A percentile compares a stretch with the other conserved stretches of the same genome.
These are phyloP conservation scores for Tillus elongatus DNA, from an alignment of 2,888 invertebrate species.

Conservation along the genomic window DNA sequence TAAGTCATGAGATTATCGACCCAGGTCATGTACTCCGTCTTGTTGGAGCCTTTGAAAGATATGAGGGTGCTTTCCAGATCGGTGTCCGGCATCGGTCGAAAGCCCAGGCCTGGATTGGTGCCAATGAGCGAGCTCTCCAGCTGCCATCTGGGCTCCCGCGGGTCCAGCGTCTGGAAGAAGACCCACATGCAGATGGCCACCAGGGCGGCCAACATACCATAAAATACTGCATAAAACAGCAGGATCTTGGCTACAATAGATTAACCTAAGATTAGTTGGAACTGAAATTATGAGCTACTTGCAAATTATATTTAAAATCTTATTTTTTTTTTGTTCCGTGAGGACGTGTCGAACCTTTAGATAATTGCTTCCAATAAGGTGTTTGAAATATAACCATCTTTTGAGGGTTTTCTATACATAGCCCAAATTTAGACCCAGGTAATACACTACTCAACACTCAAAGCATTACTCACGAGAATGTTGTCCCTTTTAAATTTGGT, in stretches of 20 bases:
- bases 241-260: constrained; percentile 74
- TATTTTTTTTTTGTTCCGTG: too few relatives aligned
- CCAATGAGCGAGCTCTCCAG: constrained; percentile 81
- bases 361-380: too few relatives aligned
- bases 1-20: constrained; percentile 64
- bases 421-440: too few relatives aligned
- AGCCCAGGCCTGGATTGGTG: constrained; percentile 92
- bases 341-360: too few relatives aligned
- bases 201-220: constrained; percentile 80
- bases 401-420: too few relatives aligned
- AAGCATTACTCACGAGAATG: too few relatives aligned
- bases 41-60: constrained; percentile 81
- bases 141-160: constrained; percentile 84
- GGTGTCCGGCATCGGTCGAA: constrained; percentile 79
- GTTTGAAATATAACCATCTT: too few relatives aligned
- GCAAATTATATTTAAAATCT: too few relatives aligned
- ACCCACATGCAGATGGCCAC: constrained; percentile 93
- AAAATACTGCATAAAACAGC: constrained; percentile 92
- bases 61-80: constrained; percentile 92
- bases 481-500: too few relatives aligned
- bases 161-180: constrained; percentile 84
- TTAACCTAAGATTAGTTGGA: constrained; percentile 6
- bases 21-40: constrained; percentile 71
- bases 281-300: constrained; percentile 2
- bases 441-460: too few relatives aligned